These are phyloP conservation scores for Globicephala melas DNA, from an alignment of 2,113 vertebrate species.

Conservation along the genomic window DNA sequence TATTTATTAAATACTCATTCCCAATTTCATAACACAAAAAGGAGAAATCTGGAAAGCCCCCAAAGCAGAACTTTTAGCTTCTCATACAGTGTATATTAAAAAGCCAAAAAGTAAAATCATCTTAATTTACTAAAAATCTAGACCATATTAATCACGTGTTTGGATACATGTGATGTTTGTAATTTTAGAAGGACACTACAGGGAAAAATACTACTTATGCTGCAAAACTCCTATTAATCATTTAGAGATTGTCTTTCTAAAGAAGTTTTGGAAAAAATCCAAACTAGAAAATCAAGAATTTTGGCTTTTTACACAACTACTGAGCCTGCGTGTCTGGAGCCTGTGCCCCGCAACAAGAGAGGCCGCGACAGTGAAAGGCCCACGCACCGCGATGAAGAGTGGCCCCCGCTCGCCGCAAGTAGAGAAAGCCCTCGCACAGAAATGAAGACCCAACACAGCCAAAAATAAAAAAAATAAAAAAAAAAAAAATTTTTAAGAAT, in stretches of 20 bases:
- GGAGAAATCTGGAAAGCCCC: not conserved
- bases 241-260: not conserved
- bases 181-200: slow-evolving; percentile 10
- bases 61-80: not conserved
- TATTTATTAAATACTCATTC: not conserved
- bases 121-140: slow-evolving; percentile 28
- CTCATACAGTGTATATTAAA: not conserved
- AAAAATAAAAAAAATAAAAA: no score
- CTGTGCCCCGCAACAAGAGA: no score
- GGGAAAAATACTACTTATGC: not conserved
- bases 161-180: not conserved
- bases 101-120: not conserved
- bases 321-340: no score
- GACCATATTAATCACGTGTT: not conserved
- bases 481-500: slow-evolving; percentile 2
- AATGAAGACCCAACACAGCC: no score
- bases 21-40: slow-evolving; percentile 10
- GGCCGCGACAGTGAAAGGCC: no score
- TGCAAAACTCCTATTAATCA: not conserved
- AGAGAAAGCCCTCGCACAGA: no score
- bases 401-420: no score
- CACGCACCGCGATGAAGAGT: no score
- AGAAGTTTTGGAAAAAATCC: not conserved
- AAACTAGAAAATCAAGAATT: slow-evolving; percentile 3
- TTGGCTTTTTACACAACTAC: not conserved